Base-by-base conservation (phyloP, 1,140 invertebrate species). In the Ridgeia piscesae region DNA sequence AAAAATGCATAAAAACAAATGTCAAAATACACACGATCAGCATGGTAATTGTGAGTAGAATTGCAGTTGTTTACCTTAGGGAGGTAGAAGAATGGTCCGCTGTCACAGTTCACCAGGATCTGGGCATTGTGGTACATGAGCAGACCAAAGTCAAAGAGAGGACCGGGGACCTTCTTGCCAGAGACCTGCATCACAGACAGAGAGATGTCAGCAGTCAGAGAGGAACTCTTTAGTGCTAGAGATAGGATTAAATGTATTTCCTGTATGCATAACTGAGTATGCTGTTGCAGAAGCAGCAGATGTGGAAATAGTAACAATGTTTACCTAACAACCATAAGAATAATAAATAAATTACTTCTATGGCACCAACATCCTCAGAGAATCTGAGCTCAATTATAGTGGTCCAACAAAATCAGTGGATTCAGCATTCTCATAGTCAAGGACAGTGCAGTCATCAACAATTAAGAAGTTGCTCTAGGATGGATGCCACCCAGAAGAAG, bases 121-220 rank as follows among this genome's bases (percentile, higher is more conserved):
- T 95, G 94, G 0, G 96, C 97, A 95, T 97, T 97, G 94, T 98
- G 97, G 94, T 96, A 97, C 95, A 97, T 97, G 34, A 97, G 95
- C 6, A 98, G 94, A 14, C 96, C 97, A 96, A 97, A 97, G 95
- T 98, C 97, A 93, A 97, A 96, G 14, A 98, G 93, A 21, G 97
- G 96, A 2, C 97, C 97, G 50, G 97, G 96, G 34, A 97, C 96
- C 95, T 97, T 96, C 94, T 97, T 97, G 0, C 97, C 97, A 95
- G 97, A 96, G 92, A 97, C 97, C 94, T 94, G 50, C 42, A 42
- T 42, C 11, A 42, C 4, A 6, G 42, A 42, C 42, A 42, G 42
- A 42, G 42, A 42, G 4, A 42, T 42, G 42, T 6, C 42, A 42
- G 11, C 11, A 42, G 42, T 77, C 58, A 77, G 58, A 21, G 6